Evolutionary conservation across 2,113 vertebrate species (phyloP).

Genomic region (Neotragus pygmaeus): DNA sequence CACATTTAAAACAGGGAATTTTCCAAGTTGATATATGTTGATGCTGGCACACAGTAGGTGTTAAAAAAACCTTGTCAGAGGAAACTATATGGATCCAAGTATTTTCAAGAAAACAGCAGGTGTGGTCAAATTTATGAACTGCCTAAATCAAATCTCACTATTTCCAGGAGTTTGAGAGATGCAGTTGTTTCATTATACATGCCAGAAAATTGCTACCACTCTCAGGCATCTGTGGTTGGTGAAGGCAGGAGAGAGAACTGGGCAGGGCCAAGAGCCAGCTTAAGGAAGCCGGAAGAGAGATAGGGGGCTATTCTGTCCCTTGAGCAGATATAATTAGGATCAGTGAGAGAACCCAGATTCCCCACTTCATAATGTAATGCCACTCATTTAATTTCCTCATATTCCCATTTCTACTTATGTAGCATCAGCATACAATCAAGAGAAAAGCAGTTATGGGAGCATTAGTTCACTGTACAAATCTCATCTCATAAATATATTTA

Average conservation of each 20-base stretch:
- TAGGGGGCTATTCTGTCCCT: background rate
- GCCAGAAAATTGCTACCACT: background rate
- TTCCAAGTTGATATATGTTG: background rate
- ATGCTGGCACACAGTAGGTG: background rate
- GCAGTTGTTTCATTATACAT: background rate
- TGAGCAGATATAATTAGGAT: background rate
- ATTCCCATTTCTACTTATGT: background rate
- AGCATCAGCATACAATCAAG: background rate
- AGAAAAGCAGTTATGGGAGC: background rate
- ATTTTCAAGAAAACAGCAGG: constrained; percentile 21
- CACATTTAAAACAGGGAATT: constrained; percentile 3
- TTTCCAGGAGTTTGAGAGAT: constrained; percentile 34
- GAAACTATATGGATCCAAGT: background rate
- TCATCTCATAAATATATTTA: background rate
- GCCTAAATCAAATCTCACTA: background rate
- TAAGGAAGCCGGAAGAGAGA: background rate
- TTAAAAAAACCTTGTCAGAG: background rate
- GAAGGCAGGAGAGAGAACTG: background rate
- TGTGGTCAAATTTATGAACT: constrained; percentile 30
- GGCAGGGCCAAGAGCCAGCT: background rate
- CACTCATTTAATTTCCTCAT: background rate
- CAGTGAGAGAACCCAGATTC: background rate
- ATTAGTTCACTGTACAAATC: background rate
- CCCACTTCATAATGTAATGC: background rate
- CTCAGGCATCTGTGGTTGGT: background rate